Conservation (phyloP, 2,113 vertebrate species). For the Carollia perspicillata region DNA sequence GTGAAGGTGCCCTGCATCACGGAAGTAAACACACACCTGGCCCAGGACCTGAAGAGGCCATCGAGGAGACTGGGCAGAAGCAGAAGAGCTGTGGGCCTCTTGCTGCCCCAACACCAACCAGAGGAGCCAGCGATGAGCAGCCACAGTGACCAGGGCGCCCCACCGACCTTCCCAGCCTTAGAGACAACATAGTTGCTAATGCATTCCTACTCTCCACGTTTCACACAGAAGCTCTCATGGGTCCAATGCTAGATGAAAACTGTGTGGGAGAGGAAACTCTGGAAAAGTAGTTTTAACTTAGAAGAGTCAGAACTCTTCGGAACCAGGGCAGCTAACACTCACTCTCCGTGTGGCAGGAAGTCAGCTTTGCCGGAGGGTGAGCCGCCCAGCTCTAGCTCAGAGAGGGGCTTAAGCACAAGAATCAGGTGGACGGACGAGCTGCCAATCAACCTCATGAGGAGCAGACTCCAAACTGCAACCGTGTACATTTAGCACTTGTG, state of each 20-base stretch:
- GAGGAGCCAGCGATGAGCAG: neutral
- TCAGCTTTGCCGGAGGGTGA: neutral
- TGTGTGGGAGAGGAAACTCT: neutral
- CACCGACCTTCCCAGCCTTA: neutral
- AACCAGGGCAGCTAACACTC: neutral
- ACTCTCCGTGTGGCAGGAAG: neutral
- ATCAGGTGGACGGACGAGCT: neutral
- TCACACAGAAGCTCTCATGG: neutral
- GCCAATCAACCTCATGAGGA: neutral
- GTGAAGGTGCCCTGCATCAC: neutral
- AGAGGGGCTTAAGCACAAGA: neutral
- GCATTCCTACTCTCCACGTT: neutral
- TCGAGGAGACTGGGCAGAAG: neutral
- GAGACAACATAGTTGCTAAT: neutral
- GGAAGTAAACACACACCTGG: neutral
- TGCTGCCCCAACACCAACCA: neutral
- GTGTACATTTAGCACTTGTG: no score
- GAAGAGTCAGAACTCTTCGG: neutral
- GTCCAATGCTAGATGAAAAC: no score
- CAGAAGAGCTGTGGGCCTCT: neutral
- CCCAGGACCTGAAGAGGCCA: neutral
- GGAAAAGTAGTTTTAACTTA: neutral
- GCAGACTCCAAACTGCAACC: neutral
- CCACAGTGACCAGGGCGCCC: accelerated
- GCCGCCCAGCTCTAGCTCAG: neutral